Evolutionary conservation across 1,140 invertebrate genomes (phyloP), one percentile per base, ranked within the genome.

Genomic region (Macrobrachium nipponense): DNA sequence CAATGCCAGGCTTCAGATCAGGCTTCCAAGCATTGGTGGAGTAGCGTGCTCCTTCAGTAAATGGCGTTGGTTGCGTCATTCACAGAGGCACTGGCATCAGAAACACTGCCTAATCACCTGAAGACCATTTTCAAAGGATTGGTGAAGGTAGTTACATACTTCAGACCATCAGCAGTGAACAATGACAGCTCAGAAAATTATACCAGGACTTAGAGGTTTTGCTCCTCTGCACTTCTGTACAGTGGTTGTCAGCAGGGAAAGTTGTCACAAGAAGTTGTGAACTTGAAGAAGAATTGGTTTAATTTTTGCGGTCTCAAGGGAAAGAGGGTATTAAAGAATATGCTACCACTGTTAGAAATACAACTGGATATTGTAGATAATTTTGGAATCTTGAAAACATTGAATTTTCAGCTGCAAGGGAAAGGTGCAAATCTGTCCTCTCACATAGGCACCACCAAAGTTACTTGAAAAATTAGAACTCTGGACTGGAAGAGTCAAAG

Each of bases 101-200:
- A 76, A 76, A 36, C 27, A n/a, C 73, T 43, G 18, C 44, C 23
- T 59, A 10, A 60, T 78, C 58, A 78, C 18, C 76, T 59, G 76
- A 78, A 78, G 51, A 78, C 51, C 44, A 36, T 78, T 78, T 78
- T 59, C 76, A 59, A 78, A 78, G 59, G 44, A 14, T 78, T 78
- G n/a, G n/a, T n/a, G n/a, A n/a, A n/a, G n/a, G n/a, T n/a, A n/a
- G n/a, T n/a, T n/a, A n/a, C n/a, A n/a, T n/a, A n/a, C n/a, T n/a
- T n/a, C n/a, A n/a, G n/a, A n/a, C n/a, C n/a, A n/a, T n/a, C n/a
- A n/a, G n/a, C n/a, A n/a, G n/a, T n/a, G 76, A 59, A 60, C 51
- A 78, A 78, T 44, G 76, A 20, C 76, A 60, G n/a, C 60, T 78
- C 44, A 78, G n/a, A 78, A 59, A 60, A 78, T 60, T 14, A 59